phyloP scores from a whole-genome alignment of 2,888 invertebrate species.

The Lysandra bellargus region DNA sequence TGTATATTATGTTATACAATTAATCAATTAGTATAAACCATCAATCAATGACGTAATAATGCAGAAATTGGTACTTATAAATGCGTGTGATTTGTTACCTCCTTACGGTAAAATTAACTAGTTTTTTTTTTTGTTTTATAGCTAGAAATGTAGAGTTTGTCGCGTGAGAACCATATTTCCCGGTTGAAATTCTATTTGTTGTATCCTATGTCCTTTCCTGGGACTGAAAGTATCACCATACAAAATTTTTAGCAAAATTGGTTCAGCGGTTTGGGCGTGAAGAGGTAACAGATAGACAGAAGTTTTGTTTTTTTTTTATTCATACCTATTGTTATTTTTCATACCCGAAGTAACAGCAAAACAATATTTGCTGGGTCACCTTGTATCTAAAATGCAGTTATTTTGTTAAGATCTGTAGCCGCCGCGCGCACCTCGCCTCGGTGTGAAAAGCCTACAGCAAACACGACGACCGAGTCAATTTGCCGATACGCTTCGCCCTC shows the following conservation, averaged over 20 bases:
- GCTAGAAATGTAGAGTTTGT: too few relatives aligned
- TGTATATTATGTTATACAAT: slow-evolving; percentile 5
- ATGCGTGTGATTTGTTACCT: not conserved
- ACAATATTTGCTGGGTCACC: not conserved
- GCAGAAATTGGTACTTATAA: not conserved
- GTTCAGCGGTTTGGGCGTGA: too few relatives aligned
- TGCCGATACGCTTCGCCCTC: slow-evolving; percentile 64
- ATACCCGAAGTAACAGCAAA: not conserved
- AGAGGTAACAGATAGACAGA: too few relatives aligned
- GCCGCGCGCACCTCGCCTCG: slow-evolving; percentile 51
- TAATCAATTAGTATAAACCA: not conserved
- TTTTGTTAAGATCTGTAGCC: slow-evolving; percentile 40
- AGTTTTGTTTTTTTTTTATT: too few relatives aligned
- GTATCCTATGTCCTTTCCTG: too few relatives aligned
- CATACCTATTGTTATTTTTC: too few relatives aligned
- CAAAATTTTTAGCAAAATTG: too few relatives aligned
- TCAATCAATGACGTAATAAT: not conserved
- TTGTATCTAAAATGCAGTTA: not conserved
- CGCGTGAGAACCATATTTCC: too few relatives aligned
- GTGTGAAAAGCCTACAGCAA: slow-evolving; percentile 73
- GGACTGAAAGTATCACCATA: too few relatives aligned
- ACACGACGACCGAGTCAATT: slow-evolving; percentile 64
- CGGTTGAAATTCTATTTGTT: too few relatives aligned
- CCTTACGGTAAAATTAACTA: not conserved
- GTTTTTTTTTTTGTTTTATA: too few relatives aligned